These are phyloP conservation scores for Brevipalpus yothersi DNA, from an alignment of 1,140 invertebrate species.

Conservation along the genomic window DNA sequence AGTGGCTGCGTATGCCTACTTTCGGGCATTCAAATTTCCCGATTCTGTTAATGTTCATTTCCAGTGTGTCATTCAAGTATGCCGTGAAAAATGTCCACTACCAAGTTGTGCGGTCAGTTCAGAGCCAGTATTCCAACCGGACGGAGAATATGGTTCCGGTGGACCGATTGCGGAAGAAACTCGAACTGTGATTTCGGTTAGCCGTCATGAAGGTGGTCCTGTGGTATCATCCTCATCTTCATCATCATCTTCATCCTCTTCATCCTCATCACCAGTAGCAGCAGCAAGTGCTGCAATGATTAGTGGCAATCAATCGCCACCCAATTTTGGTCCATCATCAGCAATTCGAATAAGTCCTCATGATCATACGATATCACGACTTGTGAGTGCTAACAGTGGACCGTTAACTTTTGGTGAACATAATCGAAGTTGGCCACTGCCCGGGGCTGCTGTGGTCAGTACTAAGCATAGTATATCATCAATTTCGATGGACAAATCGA, in stretches of 20 bases:
- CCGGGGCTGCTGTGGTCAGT: background rate
- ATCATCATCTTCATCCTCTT: background rate
- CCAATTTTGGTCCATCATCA: too few relatives aligned
- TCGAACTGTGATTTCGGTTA: background rate
- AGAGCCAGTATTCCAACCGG: background rate
- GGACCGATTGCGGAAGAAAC: background rate
- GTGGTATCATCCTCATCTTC: background rate
- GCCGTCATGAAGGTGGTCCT: background rate
- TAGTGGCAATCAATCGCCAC: background rate
- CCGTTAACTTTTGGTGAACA: background rate
- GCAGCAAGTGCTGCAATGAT: background rate
- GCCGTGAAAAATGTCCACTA: slow-evolving; percentile 13
- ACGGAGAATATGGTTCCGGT: background rate
- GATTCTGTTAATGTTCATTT: slow-evolving; percentile 17
- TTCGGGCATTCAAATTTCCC: slow-evolving; percentile 25
- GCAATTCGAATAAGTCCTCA: too few relatives aligned
- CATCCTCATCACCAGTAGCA: background rate
- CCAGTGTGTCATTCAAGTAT: slow-evolving; percentile 17
- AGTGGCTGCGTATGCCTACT: slow-evolving; percentile 76
- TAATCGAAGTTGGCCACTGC: background rate
- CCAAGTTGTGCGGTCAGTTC: slow-evolving; percentile 12
- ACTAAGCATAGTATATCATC: background rate
- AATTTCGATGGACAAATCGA: too few relatives aligned
- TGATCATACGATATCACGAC: background rate
- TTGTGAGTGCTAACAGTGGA: background rate